Evolutionary conservation across 1,140 invertebrate species (phyloP).

Genomic region (Leucophenga varia): DNA sequence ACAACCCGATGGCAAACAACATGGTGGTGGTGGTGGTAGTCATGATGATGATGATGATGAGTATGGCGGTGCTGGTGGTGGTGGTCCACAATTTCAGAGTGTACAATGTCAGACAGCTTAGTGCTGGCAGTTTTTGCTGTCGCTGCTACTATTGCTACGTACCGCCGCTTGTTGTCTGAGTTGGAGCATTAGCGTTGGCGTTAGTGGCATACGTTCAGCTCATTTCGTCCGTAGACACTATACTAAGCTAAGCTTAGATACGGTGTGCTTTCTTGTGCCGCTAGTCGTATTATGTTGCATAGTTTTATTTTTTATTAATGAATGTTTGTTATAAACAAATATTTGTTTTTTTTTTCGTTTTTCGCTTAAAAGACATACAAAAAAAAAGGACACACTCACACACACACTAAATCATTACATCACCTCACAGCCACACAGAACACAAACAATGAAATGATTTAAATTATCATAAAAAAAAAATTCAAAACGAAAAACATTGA

Average conservation of each 20-base stretch:
- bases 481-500: no score
- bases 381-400: no score
- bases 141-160: constrained; percentile 24
- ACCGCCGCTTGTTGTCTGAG: no score
- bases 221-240: constrained; percentile 29
- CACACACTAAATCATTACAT: no score
- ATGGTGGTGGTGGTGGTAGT: constrained; percentile 29
- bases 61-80: constrained; percentile 21
- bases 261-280: constrained; percentile 41
- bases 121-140: constrained; percentile 32
- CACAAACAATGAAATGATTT: no score
- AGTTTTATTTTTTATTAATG: constrained; percentile 46
- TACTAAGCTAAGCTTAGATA: constrained; percentile 31
- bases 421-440: no score
- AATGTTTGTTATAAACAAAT: constrained; percentile 42
- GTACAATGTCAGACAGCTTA: constrained; percentile 51
- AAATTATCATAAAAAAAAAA: no score
- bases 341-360: constrained; percentile 12
- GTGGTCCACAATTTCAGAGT: constrained; percentile 38
- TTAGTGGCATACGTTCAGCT: no score
- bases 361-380: no score
- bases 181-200: no score
- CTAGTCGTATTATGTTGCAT: constrained; percentile 41
- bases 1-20: constrained; percentile 65
- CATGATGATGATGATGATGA: constrained; percentile 45